Evolutionary conservation across 2,888 invertebrate genomes (phyloP).

Genomic region (Troglohyphantes excavatus): DNA sequence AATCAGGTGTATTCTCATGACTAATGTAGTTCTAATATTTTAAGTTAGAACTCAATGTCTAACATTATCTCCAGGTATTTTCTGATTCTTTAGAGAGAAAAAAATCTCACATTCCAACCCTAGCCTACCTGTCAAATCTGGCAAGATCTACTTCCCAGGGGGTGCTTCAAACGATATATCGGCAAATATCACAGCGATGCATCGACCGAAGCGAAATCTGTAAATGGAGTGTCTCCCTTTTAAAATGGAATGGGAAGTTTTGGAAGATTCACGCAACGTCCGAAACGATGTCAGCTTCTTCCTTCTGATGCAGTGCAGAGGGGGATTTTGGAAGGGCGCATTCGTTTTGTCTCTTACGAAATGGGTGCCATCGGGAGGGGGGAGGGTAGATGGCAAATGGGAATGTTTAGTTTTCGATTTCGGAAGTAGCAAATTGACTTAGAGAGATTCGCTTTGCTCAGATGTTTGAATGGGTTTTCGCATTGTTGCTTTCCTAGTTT

Average conservation of each 20-base stretch:
- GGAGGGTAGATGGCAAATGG: not conserved
- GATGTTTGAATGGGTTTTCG: not conserved
- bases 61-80: too few species aligned
- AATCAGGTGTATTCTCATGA: too few species aligned
- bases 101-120: too few species aligned
- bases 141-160: not conserved
- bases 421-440: not conserved
- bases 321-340: not conserved
- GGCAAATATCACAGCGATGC: not conserved
- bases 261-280: not conserved
- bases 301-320: not conserved
- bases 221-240: conserved; percentile 16
- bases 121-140: not conserved
- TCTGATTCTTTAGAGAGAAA: too few species aligned
- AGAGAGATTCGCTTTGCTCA: not conserved
- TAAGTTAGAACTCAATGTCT: too few species aligned
- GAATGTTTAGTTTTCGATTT: not conserved
- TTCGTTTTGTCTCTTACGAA: not conserved
- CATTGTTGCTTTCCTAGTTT: too few species aligned
- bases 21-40: too few species aligned
- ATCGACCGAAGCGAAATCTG: conserved; percentile 3
- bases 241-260: not conserved
- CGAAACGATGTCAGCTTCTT: not conserved
- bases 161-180: not conserved
- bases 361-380: not conserved